phyloP scores from a whole-genome alignment of 2,888 invertebrate genomes.

The Lasioglossum villosulum region DNA sequence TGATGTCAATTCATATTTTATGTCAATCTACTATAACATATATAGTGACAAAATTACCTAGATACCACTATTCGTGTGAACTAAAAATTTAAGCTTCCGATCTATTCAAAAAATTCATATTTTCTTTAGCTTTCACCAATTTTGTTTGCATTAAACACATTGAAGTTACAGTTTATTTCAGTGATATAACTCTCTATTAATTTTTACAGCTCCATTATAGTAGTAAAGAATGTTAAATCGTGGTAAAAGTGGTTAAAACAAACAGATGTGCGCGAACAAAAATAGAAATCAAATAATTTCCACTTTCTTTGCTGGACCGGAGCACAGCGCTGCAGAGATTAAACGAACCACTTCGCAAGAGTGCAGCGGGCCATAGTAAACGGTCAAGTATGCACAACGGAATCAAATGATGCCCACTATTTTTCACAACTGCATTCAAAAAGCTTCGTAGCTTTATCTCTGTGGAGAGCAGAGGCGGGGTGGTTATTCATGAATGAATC shows the following conservation, averaged over 20 bases:
- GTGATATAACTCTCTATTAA: background rate
- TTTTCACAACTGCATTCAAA: background rate
- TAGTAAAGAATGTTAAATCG: background rate
- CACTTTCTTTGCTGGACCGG: background rate
- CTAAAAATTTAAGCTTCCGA: background rate
- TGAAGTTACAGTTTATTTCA: background rate
- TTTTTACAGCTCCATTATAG: background rate
- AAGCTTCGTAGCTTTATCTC: slow-evolving; percentile 6
- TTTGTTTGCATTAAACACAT: background rate
- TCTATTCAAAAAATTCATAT: background rate
- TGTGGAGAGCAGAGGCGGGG: background rate
- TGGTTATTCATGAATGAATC: slow-evolving; percentile 18
- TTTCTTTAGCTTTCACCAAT: background rate
- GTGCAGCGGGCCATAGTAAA: background rate
- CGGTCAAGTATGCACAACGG: background rate
- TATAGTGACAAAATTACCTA: no score
- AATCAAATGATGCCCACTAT: slow-evolving; percentile 10
- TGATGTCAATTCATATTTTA: no score
- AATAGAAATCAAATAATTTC: background rate
- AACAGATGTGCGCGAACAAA: background rate
- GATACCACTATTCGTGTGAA: background rate
- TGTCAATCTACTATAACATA: no score
- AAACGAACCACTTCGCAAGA: background rate
- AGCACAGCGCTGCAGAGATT: background rate
- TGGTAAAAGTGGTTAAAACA: background rate